These are phyloP conservation scores for Pomatorhinus ruficollis DNA, from an alignment of 2,113 vertebrate genomes.

Conservation along the genomic window DNA sequence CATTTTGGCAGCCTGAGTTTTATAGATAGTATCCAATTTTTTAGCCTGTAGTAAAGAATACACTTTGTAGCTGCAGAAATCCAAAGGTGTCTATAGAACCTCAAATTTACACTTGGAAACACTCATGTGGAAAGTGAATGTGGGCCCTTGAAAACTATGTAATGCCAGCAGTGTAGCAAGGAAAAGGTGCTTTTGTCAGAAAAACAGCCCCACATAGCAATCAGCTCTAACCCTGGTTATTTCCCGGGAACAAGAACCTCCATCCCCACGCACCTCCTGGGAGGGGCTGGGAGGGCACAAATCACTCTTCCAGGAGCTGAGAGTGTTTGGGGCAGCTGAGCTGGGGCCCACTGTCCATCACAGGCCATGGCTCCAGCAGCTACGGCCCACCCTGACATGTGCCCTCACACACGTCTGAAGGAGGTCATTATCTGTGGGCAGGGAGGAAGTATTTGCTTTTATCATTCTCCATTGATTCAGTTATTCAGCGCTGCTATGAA, in stretches of 20 bases:
- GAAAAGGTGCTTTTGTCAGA: background rate
- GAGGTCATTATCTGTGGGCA: background rate
- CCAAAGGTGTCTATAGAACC: background rate
- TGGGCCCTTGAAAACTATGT: background rate
- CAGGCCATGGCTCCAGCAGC: background rate
- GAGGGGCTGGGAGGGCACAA: background rate
- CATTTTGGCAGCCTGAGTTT: background rate
- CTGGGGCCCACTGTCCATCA: background rate
- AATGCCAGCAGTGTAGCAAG: background rate
- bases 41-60: background rate
- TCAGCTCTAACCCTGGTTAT: background rate
- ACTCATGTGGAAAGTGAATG: background rate
- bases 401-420: background rate
- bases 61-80: background rate
- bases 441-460: background rate
- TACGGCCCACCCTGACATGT: fast-evolving
- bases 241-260: background rate
- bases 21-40: background rate
- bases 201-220: background rate
- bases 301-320: background rate
- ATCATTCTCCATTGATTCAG: background rate
- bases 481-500: background rate
- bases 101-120: background rate
- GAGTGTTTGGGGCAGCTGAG: too few species aligned
- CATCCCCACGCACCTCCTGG: background rate